Base-by-base conservation (phyloP, 2,888 invertebrate genomes). In the Chrysolina americana region DNA sequence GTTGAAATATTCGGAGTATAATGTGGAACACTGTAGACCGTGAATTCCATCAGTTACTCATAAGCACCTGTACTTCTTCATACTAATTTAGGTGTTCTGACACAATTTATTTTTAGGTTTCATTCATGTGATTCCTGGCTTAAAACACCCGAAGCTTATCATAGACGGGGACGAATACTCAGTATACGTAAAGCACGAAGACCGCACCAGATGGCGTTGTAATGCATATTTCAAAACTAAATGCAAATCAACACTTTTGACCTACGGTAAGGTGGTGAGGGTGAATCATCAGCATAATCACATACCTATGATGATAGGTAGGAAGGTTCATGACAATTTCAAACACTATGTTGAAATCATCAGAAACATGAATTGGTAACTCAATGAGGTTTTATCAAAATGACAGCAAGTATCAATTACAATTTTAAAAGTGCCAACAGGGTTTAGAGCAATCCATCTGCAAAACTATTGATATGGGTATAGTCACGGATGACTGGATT, bases 121-220 rank as follows among this genome's bases (percentile, higher is more conserved):
- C 13, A 76, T 81, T 3, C 78, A 77, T 56, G 76, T 81, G 47
- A 71, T 78, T 8, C 74, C 77, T 23, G 82, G 81, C 10, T 73
- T 65, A n/a, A 82, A 82, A 47, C 76, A 82, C 65, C 83, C 83
- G 19, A 81, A 82, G 78, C 77, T 85, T 3, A 79, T 84, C 1
- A 65, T 83, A 21, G 81, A 81, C 19, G 71, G 81, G 59, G 77
- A 82, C 71, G 82, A 82, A 47, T 85, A 81, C 59, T 75, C 81
- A 3, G 76, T 84, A 11, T 81, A 83, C 65, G 71, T 75, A 9
- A 83, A 81, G 75, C 69, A 75, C 6, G 68, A 75, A 17, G 74
- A 76, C 19, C 78, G 73, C 41, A 84, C 83, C 1, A 81, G 83
- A 76, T 86, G 86, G 85, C 79, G 84, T 47, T 86, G 86, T 63